Base-by-base conservation (phyloP, 2,113 vertebrate species). In the Casuarius casuarius region DNA sequence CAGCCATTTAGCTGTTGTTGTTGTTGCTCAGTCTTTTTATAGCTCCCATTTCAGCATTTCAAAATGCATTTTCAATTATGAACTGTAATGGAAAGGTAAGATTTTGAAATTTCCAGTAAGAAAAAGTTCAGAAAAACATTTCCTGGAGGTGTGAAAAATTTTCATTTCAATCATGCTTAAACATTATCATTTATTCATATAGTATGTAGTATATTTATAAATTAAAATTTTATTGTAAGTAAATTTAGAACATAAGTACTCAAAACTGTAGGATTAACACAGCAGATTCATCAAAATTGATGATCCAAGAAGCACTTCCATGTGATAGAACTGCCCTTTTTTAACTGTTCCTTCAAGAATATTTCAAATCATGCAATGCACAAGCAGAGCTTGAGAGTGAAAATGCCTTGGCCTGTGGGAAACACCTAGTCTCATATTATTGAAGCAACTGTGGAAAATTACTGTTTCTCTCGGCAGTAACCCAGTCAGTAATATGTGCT, bases 391-490 rank as follows among this genome's bases (percentile, higher is more conserved):
- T 48, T 81, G 19, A 75, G n/a, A 56, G 48, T 61, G 33, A 78
- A 65, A 94, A 84, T 90, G 23, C 15, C 19, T 89, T 81, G 51
- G n/a, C 51, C 58, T 40, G 5, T 81, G 38, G 77, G 26, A 92
- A 95, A 52, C 38, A 84, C 48, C 22, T 72, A 89, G n/a, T 75
- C 68, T 94, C 17, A 61, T 44, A 29, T 68, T 95, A 56, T 40
- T 84, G 83, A 89, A 95, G 33, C 11, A 81, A 75, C 33, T 58
- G 48, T 61, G 22, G 31, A 84, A 94, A 94, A 87, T 48, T 87
- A 80, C 80, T 80, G 26, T 67, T 18, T 78, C 9, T 84, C 31
- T 81, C 56, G 52, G 26, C 76, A 58, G 25, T 44, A 81, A 85
- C 11, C 18, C 25, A 86, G 68, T 81, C 76, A 61, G 22, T 51